These are phyloP conservation scores for Baronia brevicornis DNA, from an alignment of 2,888 invertebrate genomes.

Conservation along the genomic window DNA sequence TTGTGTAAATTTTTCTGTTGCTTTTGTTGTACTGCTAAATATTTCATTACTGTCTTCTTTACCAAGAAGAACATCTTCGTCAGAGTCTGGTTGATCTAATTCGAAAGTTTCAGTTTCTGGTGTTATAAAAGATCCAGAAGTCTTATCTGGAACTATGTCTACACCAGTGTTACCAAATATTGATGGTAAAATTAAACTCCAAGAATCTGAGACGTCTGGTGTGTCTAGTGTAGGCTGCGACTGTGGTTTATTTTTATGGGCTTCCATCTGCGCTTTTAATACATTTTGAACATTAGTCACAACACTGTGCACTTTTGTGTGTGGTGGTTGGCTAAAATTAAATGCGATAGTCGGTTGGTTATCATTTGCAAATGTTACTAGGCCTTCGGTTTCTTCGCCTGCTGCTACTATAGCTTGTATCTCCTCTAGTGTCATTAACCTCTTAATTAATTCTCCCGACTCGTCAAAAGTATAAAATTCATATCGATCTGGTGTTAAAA, in stretches of 20 bases:
- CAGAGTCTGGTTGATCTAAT: conserved; percentile 31
- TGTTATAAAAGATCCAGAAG: conserved; percentile 45
- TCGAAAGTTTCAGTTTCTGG: conserved; percentile 65
- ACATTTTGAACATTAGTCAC: conserved; percentile 90
- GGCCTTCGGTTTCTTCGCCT: conserved; percentile 81
- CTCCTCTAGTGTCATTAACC: conserved; percentile 89
- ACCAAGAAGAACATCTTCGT: conserved; percentile 38
- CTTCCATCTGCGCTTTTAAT: conserved; percentile 84
- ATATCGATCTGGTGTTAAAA: conserved; percentile 88
- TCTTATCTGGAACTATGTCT: conserved; percentile 75
- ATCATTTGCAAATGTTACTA: conserved; percentile 69
- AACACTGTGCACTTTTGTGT: conserved; percentile 84
- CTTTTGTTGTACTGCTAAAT: conserved; percentile 29
- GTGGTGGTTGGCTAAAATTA: conserved; percentile 72
- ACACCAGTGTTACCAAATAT: conserved; percentile 83
- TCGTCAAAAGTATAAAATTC: conserved; percentile 92
- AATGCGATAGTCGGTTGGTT: conserved; percentile 62
- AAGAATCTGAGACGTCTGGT: conserved; percentile 83
- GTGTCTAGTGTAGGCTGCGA: conserved; percentile 77
- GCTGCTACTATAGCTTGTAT: conserved; percentile 90
- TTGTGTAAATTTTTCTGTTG: conserved; percentile 18
- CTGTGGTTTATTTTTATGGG: conserved; percentile 69
- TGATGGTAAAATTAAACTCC: conserved; percentile 88
- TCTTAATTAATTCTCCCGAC: conserved; percentile 86
- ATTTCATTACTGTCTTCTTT: conserved; percentile 46